phyloP scores from a whole-genome alignment of 2,888 invertebrate genomes.

The Axea sp. region DNA sequence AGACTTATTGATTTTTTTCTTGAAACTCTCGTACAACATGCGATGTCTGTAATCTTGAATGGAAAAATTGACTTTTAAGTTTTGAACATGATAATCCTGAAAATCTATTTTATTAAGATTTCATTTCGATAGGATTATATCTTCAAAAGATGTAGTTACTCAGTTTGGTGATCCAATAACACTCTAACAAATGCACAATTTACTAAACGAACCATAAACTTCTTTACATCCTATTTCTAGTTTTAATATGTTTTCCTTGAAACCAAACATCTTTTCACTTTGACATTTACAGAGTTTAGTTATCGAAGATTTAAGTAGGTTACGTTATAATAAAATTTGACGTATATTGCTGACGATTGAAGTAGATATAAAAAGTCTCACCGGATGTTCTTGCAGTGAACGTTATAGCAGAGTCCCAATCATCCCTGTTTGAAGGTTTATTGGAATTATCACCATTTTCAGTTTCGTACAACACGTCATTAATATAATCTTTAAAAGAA shows the following conservation, averaged over 20 bases:
- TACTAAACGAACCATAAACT: slow-evolving; percentile 8
- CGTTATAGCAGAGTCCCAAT: slow-evolving; percentile 93
- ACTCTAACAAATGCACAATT: slow-evolving; percentile 4
- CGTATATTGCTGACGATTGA: neutral
- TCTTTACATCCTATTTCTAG: slow-evolving; percentile 26
- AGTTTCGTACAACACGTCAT: slow-evolving; percentile 88
- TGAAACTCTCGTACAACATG: slow-evolving; percentile 10
- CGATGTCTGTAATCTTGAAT: slow-evolving; percentile 3
- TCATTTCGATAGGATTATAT: too few species aligned
- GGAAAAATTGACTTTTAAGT: too few species aligned
- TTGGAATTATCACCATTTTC: slow-evolving; percentile 81
- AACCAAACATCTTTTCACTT: slow-evolving; percentile 34
- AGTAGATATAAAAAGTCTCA: slow-evolving; percentile 80
- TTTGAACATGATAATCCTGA: too few species aligned
- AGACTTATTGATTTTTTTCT: slow-evolving; percentile 37
- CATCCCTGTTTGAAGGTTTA: slow-evolving; percentile 83
- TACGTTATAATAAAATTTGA: slow-evolving; percentile 29
- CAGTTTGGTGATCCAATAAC: slow-evolving; percentile 5
- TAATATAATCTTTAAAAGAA: slow-evolving; percentile 95
- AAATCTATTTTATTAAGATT: too few species aligned
- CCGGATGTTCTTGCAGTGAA: slow-evolving; percentile 94
- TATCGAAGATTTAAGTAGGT: slow-evolving; percentile 41
- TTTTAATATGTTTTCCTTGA: slow-evolving; percentile 30
- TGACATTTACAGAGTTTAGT: slow-evolving; percentile 11
- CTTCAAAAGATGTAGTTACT: too few species aligned